Base-by-base conservation (phyloP, 2,113 vertebrate genomes). In the Phaethornis superciliosus region DNA sequence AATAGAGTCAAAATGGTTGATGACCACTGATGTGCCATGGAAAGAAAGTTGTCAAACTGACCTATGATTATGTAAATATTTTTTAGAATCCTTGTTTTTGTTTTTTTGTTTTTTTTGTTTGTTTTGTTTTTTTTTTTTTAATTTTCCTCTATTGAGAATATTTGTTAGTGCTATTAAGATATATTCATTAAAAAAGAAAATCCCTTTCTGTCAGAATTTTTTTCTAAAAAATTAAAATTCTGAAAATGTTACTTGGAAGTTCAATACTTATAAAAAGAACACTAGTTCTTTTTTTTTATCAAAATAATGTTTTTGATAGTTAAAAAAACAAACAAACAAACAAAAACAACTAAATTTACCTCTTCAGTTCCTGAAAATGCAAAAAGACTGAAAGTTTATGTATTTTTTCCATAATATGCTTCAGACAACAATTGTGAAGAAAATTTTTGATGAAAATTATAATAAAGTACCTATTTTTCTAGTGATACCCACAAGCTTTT, bases 401-500 rank as follows among this genome's bases (percentile, higher is more conserved):
- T 15, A 49, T 58, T 89, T 90, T 54, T 60, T 37, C 28, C 18
- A 32, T 23, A 64, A 22, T 6, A 19, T 24, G 17, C 3, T 27
- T 5, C 17, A 85, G 33, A 77, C 32, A 82, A 58, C 11, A 81
- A 70, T 88, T 94, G 5, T 60, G 40, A 86, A 80, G 40, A 86
- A 77, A 33, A 75, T 12, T 74, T 91, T 75, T 90, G 17, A 68
- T 84, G 32, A 81, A 83, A 79, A 56, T 9, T 67, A n/a, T 70
- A 75, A 60, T 76, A 69, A 88, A 85, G 71, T 27, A 75, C 15
- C 6, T 37, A 35, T 84, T 69, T 85, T 92, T 84, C 28, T 30
- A 58, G 28, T 71, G 46, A n/a, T 56, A 81, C 37, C 21, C 71
- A 71, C 15, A 59, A 93, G 52, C 90, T 96, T 94, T 94, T 86